These are phyloP conservation scores for Microcebus murinus DNA, from an alignment of 2,113 vertebrate species.

Conservation along the genomic window DNA sequence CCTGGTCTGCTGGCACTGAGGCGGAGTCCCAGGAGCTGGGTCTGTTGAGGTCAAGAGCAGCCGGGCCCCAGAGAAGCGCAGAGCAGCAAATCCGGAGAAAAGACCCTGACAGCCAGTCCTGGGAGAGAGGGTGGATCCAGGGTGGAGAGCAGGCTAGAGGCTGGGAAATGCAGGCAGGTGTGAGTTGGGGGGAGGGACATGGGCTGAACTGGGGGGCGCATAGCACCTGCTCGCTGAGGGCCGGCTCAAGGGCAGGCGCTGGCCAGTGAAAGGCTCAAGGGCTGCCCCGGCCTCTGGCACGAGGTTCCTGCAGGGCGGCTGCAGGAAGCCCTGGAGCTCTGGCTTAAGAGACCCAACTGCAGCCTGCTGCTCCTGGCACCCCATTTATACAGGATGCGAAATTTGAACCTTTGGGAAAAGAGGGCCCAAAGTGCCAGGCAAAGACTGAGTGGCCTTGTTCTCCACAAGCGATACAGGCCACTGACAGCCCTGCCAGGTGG, in stretches of 20 bases:
- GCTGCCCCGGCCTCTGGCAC: background rate
- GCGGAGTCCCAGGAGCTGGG: background rate
- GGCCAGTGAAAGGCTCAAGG: background rate
- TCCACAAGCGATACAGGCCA: background rate
- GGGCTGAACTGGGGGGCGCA: background rate
- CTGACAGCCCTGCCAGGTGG: background rate
- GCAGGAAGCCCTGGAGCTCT: background rate
- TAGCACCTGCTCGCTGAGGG: rapidly evolving
- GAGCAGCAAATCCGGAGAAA: background rate
- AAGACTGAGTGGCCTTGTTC: background rate
- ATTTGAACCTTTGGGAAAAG: background rate
- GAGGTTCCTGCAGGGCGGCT: background rate
- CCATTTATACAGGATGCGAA: rapidly evolving
- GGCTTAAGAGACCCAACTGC: background rate
- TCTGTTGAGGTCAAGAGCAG: conserved; percentile 44
- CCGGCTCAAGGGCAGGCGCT: background rate
- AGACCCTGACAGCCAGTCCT: background rate
- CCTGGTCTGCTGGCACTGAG: background rate
- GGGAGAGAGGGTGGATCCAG: too few species aligned
- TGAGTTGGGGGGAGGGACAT: rapidly evolving
- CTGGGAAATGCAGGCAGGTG: rapidly evolving
- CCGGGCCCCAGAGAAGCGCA: background rate
- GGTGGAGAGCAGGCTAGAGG: background rate
- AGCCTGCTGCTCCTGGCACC: background rate
- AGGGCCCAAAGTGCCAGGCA: background rate